A percentile compares a stretch with the other conserved stretches of the same genome.
Evolutionary conservation across 2,888 invertebrate species (phyloP).

Genomic region (Dimorphilus gyrociliatus): DNA sequence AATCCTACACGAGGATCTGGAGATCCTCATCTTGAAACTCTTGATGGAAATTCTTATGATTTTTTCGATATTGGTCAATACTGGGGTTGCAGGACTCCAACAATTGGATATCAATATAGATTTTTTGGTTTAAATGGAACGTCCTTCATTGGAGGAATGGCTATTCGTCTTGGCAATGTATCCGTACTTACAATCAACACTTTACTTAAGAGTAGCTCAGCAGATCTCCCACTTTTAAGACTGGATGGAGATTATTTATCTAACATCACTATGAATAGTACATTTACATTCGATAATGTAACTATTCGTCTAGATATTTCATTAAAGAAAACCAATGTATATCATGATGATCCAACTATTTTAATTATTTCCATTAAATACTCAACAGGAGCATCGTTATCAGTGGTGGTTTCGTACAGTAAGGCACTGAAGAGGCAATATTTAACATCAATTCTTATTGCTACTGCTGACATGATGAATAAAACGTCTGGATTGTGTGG

Average conservation of each 20-base stretch:
- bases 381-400: slow-evolving; percentile 2
- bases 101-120: slow-evolving; percentile 6
- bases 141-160: slow-evolving; percentile 6
- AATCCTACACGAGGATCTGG: too few species aligned
- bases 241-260: too few species aligned
- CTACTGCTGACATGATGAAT: too few species aligned
- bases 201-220: not conserved
- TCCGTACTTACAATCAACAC: slow-evolving; percentile 6
- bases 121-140: slow-evolving; percentile 5
- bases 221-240: slow-evolving; percentile 2
- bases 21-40: too few species aligned
- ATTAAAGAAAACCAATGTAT: too few species aligned
- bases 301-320: too few species aligned
- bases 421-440: slow-evolving; percentile 4
- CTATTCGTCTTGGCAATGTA: slow-evolving; percentile 3
- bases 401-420: slow-evolving; percentile 4
- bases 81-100: slow-evolving; percentile 6
- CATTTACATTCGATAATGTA: too few species aligned
- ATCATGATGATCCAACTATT: too few species aligned
- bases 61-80: slow-evolving; percentile 7
- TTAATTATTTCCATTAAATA: too few species aligned
- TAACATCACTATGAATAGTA: too few species aligned
- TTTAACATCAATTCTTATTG: too few species aligned
- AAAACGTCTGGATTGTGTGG: slow-evolving; percentile 5
- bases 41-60: too few species aligned